Conservation (phyloP, 2,797 vertebrate genomes). For the Sciurus vulgaris region DNA sequence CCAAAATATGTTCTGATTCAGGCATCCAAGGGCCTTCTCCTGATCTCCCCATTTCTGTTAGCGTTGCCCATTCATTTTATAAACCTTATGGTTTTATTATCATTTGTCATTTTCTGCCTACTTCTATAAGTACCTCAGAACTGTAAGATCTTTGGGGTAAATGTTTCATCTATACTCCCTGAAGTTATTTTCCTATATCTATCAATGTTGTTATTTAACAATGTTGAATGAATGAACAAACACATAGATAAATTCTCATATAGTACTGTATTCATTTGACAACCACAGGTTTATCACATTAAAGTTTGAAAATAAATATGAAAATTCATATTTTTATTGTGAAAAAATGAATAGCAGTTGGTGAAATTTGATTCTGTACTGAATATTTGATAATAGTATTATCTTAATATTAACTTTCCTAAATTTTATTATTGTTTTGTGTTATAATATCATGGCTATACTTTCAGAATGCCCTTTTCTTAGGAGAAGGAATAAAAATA, state of each 20-base stretch:
- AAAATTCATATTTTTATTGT: conserved; percentile 37
- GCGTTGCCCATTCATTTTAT: not conserved
- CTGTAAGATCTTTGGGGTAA: conserved; percentile 4
- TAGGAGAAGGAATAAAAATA: conserved; percentile 44
- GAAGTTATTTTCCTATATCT: conserved; percentile 36
- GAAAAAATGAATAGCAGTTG: conserved; percentile 3
- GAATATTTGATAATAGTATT: conserved; percentile 9
- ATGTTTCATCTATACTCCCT: not conserved
- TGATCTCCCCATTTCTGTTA: not conserved
- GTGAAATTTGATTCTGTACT: conserved; percentile 40
- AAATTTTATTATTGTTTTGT: not conserved
- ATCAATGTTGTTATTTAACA: conserved; percentile 30
- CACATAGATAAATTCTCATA: not conserved
- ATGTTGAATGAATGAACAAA: not conserved
- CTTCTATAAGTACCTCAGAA: not conserved
- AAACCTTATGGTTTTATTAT: not conserved
- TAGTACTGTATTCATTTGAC: conserved; percentile 2
- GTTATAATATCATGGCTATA: not conserved
- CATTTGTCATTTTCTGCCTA: conserved; percentile 49
- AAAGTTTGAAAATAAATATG: conserved; percentile 34
- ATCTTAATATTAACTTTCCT: conserved; percentile 29
- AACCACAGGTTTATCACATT: not conserved
- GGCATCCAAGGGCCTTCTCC: not conserved
- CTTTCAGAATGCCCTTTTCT: conserved; percentile 43
- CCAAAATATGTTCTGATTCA: not conserved